Evolutionary conservation across 2,888 invertebrate genomes (phyloP).

Genomic region (Melinaea menophilus): DNA sequence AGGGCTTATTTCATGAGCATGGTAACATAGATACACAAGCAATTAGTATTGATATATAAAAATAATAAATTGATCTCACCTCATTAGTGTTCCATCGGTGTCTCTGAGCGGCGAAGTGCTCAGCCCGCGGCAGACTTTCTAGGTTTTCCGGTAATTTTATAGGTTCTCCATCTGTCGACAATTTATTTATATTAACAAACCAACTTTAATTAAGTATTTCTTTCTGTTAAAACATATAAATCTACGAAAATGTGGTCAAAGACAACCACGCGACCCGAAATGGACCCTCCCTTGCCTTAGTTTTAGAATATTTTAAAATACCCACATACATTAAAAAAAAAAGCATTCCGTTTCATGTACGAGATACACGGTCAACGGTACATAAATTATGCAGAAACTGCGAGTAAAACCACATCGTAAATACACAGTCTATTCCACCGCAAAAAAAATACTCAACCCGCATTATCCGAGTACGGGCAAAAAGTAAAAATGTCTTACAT

Average conservation of each 20-base stretch:
- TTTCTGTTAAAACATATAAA: too few species aligned
- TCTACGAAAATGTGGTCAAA: too few species aligned
- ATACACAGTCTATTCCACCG: slow-evolving; percentile 33
- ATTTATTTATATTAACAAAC: neutral
- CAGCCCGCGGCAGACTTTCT: slow-evolving; percentile 95
- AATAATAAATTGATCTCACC: slow-evolving; percentile 73
- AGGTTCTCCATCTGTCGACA: slow-evolving; percentile 87
- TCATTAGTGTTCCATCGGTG: slow-evolving; percentile 99
- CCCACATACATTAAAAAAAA: slow-evolving; percentile 18
- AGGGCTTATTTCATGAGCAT: too few species aligned
- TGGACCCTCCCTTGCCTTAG: neutral
- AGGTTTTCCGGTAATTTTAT: slow-evolving; percentile 96
- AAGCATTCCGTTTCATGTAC: slow-evolving; percentile 30
- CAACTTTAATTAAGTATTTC: too few species aligned
- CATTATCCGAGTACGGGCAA: slow-evolving; percentile 28
- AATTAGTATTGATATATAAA: too few species aligned
- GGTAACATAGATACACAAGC: too few species aligned
- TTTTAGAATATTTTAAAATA: neutral
- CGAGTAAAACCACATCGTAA: slow-evolving; percentile 37
- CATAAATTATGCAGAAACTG: slow-evolving; percentile 37
- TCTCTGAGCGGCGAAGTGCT: slow-evolving; percentile 95
- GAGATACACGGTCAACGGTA: slow-evolving; percentile 33
- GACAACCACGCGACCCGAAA: neutral
- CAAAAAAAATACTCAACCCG: slow-evolving; percentile 29
- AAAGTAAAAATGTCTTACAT: slow-evolving; percentile 59